Evolutionary conservation across 2,113 vertebrate species (phyloP).

Genomic region (Phasianus colchicus): DNA sequence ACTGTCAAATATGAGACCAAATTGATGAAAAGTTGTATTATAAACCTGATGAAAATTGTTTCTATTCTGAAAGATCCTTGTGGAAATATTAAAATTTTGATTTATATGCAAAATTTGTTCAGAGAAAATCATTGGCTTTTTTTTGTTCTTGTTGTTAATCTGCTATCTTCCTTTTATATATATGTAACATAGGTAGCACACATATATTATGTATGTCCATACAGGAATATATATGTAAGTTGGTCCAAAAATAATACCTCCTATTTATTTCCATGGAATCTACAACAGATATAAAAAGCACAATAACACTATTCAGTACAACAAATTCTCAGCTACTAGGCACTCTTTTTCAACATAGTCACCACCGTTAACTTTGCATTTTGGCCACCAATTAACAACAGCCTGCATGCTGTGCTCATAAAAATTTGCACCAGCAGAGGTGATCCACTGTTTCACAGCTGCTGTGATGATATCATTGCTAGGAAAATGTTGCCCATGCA

Average conservation of each 20-base stretch:
- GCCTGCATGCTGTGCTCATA: neutral
- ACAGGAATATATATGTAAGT: neutral
- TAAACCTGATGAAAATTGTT: neutral
- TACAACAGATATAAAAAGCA: no score
- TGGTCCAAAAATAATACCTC: neutral
- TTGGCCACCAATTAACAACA: neutral
- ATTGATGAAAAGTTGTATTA: neutral
- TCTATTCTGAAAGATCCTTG: neutral
- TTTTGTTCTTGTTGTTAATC: neutral
- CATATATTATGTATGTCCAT: neutral
- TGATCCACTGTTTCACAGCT: no score
- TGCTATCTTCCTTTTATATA: neutral
- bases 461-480: no score
- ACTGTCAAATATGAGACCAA: neutral
- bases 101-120: neutral
- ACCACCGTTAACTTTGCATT: neutral
- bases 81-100: neutral
- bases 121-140: neutral
- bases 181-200: neutral
- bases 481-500: no score
- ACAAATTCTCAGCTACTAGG: no score
- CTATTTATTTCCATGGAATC: no score
- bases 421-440: neutral
- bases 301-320: no score
- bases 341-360: no score